Percentiles rank a stretch among this genome's conserved stretches.
Conservation (phyloP, 2,888 invertebrate species). For the Caenorhabditis sp. region DNA sequence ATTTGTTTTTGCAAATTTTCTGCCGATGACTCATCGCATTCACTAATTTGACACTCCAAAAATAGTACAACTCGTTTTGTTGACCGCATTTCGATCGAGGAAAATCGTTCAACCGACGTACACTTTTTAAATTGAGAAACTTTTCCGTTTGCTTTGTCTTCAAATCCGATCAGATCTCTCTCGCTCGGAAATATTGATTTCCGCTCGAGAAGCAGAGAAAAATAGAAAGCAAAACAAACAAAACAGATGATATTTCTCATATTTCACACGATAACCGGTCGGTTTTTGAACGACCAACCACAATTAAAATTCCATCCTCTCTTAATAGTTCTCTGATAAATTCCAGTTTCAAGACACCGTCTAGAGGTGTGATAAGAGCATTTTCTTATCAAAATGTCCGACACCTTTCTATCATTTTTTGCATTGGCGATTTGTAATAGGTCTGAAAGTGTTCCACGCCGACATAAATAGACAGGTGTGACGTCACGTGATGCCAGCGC, state of each 20-base stretch:
- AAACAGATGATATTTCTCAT: neutral
- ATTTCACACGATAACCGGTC: neutral
- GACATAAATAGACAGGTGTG: constrained; percentile 1
- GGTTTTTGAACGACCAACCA: constrained; percentile 1
- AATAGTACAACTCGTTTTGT: too few species aligned
- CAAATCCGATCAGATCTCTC: too few species aligned
- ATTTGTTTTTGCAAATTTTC: constrained; percentile 3
- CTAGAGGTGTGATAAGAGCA: neutral
- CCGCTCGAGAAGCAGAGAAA: too few species aligned
- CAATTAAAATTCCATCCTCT: too few species aligned
- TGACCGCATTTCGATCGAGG: too few species aligned
- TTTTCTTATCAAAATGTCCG: too few species aligned
- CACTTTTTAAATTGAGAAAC: too few species aligned
- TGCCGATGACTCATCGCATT: constrained; percentile 2
- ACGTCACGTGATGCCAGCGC: constrained; percentile 41
- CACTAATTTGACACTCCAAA: constrained; percentile 27
- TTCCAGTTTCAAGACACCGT: neutral
- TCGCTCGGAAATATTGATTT: too few species aligned
- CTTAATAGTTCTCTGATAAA: neutral
- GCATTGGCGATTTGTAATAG: too few species aligned
- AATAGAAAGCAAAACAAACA: neutral
- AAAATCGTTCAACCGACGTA: too few species aligned
- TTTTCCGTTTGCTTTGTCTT: too few species aligned
- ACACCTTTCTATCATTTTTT: too few species aligned
- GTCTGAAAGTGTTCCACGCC: neutral